phyloP scores from a whole-genome alignment of 2,797 vertebrate genomes.

The Oophaga sylvatica region DNA sequence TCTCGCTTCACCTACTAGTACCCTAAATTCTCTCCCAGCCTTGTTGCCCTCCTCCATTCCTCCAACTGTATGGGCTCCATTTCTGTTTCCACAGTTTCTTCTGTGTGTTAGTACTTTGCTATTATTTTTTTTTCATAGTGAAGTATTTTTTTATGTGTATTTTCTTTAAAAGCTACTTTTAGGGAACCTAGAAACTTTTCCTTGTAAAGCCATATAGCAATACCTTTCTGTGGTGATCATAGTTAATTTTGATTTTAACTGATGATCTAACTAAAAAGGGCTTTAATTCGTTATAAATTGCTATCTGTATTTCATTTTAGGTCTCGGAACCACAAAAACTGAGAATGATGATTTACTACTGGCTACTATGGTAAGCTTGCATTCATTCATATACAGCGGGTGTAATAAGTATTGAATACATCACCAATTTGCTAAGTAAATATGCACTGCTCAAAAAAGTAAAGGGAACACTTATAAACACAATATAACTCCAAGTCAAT shows the following conservation, averaged over 20 bases:
- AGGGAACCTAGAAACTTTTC: background rate
- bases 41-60: no score
- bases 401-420: no score
- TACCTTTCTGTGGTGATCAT: background rate
- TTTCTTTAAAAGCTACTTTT: background rate
- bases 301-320: constrained; percentile 72
- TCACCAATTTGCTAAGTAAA: no score
- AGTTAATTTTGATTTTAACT: background rate
- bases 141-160: background rate
- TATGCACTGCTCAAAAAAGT: no score
- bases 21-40: no score
- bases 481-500: no score
- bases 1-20: background rate
- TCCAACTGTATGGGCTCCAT: no score
- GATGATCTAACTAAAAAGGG: background rate
- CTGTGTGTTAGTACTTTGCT: background rate
- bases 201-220: background rate
- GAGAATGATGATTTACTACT: constrained; percentile 88
- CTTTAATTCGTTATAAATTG: background rate
- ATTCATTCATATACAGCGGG: no score
- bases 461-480: no score
- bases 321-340: constrained; percentile 75
- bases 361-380: constrained; percentile 87
- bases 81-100: no score
- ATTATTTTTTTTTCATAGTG: background rate